Base-by-base conservation (phyloP, 2,113 vertebrate species). In the Tauraco erythrolophus region DNA sequence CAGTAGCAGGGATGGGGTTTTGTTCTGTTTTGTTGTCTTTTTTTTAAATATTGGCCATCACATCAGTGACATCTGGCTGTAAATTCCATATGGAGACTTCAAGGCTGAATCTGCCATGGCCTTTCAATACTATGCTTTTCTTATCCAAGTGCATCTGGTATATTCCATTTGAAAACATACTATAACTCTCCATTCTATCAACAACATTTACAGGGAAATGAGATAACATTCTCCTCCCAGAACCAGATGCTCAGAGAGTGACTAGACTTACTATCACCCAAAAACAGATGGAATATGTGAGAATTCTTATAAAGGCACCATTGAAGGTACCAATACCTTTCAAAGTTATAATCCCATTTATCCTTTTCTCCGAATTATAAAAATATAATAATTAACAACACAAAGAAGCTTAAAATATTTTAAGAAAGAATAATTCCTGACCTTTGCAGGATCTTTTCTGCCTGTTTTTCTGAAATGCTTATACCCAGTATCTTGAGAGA, bases 361-460 rank as follows among this genome's bases (percentile, higher is more conserved):
- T 14, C 24, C 13, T 48, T 9, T 28, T 71, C 23, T 75, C 43
- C 53, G n/a, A 30, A 79, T 21, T 2, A 43, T 9, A 74, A 56
- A 51, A 46, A 57, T 3, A 18, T 6, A 51, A 37, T 43, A n/a
- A 89, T 33, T 48, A 71, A 79, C 3, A 54, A 28, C 6, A 53
- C 23, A 43, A 91, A 75, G 37, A 45, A 71, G 11, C 53, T 77
- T 25, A 70, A 84, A 41, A 54, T 25, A 31, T 50, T 69, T 30
- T 27, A 69, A 94, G 41, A 85, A 86, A 50, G 18, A 87, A 5
- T 39, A 96, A 87, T 37, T 85, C 6, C 98, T 98, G 39, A 99
- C 99, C 99, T 99, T 92, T 98, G 98, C 61, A 99, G 96, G 94
- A 99, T 99, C 95, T 98, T 98, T 89, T 94, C 90, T 43, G 99